phyloP scores from a whole-genome alignment of 2,888 invertebrate species.

The Synanthedon vespiformis region DNA sequence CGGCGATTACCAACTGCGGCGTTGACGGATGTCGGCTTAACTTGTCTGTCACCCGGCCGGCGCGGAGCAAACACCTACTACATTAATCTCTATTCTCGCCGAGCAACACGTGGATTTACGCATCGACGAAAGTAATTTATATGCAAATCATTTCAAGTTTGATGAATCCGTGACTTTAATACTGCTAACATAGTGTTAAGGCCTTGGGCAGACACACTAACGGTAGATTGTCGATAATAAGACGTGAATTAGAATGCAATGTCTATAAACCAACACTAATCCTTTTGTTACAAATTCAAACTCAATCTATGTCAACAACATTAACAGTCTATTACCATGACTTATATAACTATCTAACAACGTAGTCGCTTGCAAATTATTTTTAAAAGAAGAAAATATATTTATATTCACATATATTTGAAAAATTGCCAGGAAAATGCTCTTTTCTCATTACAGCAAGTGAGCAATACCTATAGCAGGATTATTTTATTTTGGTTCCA shows the following conservation, averaged over 20 bases:
- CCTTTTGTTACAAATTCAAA: neutral
- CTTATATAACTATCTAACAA: no score
- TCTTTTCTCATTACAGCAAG: no score
- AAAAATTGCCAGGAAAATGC: no score
- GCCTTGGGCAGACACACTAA: constrained; percentile 3
- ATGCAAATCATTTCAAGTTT: constrained; percentile 65
- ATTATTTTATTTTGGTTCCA: no score
- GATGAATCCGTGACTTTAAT: constrained; percentile 62
- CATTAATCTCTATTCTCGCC: constrained; percentile 63
- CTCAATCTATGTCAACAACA: no score
- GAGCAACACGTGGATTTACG: constrained; percentile 67
- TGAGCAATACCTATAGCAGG: no score
- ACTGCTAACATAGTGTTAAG: constrained; percentile 35
- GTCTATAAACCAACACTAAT: neutral
- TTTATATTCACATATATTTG: no score
- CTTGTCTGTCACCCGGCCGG: constrained; percentile 57
- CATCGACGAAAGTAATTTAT: constrained; percentile 66
- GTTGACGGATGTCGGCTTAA: constrained; percentile 70
- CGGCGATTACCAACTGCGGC: constrained; percentile 55
- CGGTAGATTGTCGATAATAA: constrained; percentile 13
- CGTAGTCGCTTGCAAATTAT: no score
- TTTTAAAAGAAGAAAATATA: no score
- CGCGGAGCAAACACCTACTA: constrained; percentile 46
- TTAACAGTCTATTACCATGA: no score
- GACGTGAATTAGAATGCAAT: neutral